phyloP scores from a whole-genome alignment of 2,888 invertebrate species.

The Drosophila silvestris region DNA sequence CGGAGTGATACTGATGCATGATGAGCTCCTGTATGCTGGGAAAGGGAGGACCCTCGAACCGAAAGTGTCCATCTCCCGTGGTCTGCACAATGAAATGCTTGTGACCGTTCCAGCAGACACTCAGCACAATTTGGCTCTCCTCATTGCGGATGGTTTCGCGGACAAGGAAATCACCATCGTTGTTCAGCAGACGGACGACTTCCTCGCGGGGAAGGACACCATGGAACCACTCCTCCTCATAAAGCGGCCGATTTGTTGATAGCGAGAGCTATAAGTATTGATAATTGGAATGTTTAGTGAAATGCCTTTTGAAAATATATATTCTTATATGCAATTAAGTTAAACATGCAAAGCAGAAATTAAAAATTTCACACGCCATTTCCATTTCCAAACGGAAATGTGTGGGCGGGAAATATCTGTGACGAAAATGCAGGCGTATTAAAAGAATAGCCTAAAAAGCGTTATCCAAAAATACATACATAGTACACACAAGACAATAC shows the following conservation, averaged over 20 bases:
- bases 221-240: constrained; percentile 99
- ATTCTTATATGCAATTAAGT: constrained; percentile 45
- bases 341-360: constrained; percentile 57
- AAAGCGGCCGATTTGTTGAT: constrained; percentile 88
- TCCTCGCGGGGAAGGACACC: constrained; percentile 98
- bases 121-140: constrained; percentile 96
- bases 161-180: constrained; percentile 97
- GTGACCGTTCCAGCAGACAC: constrained; percentile 98
- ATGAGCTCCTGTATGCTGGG: constrained; percentile 97
- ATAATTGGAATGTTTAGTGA: constrained; percentile 14
- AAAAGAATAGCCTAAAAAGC: constrained; percentile 10
- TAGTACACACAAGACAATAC: constrained; percentile 25
- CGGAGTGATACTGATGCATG: constrained; percentile 94
- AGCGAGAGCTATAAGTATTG: constrained; percentile 83
- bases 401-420: constrained; percentile 60
- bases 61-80: constrained; percentile 95
- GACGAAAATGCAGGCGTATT: constrained; percentile 60
- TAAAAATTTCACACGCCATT: constrained; percentile 59
- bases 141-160: constrained; percentile 96
- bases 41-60: constrained; percentile 97
- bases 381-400: constrained; percentile 65
- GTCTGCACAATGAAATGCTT: constrained; percentile 99
- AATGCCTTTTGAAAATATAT: background rate
- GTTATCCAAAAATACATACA: constrained; percentile 32
- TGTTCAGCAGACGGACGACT: constrained; percentile 95